Evolutionary conservation across 2,797 vertebrate species (phyloP).

Genomic region (Echiichthys vipera): DNA sequence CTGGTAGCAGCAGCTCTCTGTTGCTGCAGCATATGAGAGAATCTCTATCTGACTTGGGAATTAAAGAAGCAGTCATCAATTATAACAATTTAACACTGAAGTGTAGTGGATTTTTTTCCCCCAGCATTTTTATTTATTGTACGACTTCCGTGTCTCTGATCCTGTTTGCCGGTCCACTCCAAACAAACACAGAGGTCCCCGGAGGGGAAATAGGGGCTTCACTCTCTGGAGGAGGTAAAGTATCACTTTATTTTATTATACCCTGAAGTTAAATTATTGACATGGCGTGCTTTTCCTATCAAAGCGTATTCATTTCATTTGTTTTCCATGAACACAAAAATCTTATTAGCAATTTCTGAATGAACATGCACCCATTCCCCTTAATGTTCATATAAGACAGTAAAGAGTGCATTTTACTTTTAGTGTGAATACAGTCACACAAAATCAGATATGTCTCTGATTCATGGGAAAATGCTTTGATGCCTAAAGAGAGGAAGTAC

Average conservation of each 20-base stretch:
- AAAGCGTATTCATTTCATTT: background rate
- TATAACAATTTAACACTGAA: conserved; percentile 25
- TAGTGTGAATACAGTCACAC: background rate
- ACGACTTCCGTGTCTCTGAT: conserved; percentile 29
- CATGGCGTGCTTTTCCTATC: background rate
- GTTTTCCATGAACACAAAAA: conserved; percentile 21
- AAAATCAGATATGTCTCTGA: conserved; percentile 13
- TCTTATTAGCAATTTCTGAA: conserved; percentile 20
- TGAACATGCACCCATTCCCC: background rate
- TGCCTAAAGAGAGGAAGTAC: conserved; percentile 39
- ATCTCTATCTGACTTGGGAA: conserved; percentile 38
- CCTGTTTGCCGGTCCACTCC: conserved; percentile 11
- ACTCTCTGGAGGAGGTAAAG: conserved; percentile 59
- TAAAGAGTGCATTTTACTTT: background rate
- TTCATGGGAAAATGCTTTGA: conserved; percentile 23
- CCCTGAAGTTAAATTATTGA: background rate
- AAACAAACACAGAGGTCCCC: conserved; percentile 28
- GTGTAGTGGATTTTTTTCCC: conserved; percentile 32
- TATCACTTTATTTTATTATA: conserved; percentile 6
- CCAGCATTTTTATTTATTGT: conserved; percentile 23
- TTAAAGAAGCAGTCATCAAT: conserved; percentile 28
- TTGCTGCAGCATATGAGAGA: conserved; percentile 37
- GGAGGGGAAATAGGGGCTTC: conserved; percentile 26
- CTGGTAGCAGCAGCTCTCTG: conserved; percentile 38
- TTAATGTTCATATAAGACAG: background rate